phyloP scores from a whole-genome alignment of 2,888 invertebrate genomes.

The Stenchaetothrips biformis region DNA sequence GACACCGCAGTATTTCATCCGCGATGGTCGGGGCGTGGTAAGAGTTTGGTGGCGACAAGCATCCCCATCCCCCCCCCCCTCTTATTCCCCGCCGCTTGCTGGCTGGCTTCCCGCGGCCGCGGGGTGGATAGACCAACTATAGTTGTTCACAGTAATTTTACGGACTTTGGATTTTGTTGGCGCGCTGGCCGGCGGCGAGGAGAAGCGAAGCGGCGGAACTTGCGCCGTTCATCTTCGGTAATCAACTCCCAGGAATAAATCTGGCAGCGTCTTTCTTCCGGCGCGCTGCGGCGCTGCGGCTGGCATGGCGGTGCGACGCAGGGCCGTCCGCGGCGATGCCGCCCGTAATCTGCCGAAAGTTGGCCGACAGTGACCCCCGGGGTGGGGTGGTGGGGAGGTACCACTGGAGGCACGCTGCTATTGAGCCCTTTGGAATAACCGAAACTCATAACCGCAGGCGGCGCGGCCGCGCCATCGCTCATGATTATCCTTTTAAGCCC shows the following conservation, averaged over 20 bases:
- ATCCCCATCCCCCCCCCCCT: too few species aligned
- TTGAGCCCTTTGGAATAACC: too few species aligned
- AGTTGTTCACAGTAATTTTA: background rate
- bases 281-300: background rate
- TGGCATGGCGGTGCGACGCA: too few species aligned
- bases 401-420: too few species aligned
- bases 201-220: background rate
- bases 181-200: background rate
- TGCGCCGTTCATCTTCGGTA: conserved; percentile 2
- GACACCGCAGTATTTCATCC: background rate
- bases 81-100: background rate
- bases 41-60: too few species aligned
- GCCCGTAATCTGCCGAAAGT: too few species aligned
- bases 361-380: too few species aligned
- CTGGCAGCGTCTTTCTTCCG: background rate
- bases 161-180: background rate
- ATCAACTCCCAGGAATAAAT: conserved; percentile 4
- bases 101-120: background rate
- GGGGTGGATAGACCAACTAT: background rate
- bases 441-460: too few species aligned
- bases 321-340: too few species aligned
- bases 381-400: too few species aligned
- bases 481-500: too few species aligned
- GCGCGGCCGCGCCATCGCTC: too few species aligned
- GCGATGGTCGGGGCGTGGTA: background rate